Base-by-base conservation (phyloP, 2,888 invertebrate species). In the Diaprepes abbreviatus region DNA sequence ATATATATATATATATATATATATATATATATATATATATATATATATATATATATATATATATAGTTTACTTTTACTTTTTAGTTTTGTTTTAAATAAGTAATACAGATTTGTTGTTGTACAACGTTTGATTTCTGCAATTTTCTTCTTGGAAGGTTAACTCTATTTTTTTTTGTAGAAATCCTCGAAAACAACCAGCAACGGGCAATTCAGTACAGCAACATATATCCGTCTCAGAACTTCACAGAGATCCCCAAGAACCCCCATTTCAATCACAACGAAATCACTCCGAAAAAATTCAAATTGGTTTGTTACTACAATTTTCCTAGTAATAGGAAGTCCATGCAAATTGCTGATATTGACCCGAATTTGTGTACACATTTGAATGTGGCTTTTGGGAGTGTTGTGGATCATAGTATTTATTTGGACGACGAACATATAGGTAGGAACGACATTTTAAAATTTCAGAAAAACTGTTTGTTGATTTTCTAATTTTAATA, bases 361-460 rank as follows among this genome's bases (percentile, higher is more conserved):
- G 89, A 93, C 79, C 89, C 93, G 19, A 83, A 88, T 76, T 85
- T 95, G 65, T 96, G 95, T 81, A 93, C 94, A 0, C 95, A 95
- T 83, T 89, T 95, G 70, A 93, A 93, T 81, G 85, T 94, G 65
- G 95, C 92, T 43, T 92, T 93, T 85, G 92, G 91, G 17, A 81
- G 82, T 67, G 86, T 95, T 38, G 79, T 81, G 3, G 89, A 93
- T 77, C 88, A 88, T 73, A 84, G 87, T 6, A 83, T 95, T 28
- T 75, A 83, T 59, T 83, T 93, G 21, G 86, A 86, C 9, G 79
- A 85, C 3, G 14, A 38, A 14, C 45, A 70, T 17, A 33, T 70
- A 36, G 65, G 71, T 71, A 60, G 28, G 66, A 52, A 60, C n/a
- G n/a, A n/a, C n/a, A n/a, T n/a, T n/a, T n/a, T n/a, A n/a, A n/a